Evolutionary conservation across 2,888 invertebrate genomes (phyloP).

Genomic region (Dicyrtoma fusca): DNA sequence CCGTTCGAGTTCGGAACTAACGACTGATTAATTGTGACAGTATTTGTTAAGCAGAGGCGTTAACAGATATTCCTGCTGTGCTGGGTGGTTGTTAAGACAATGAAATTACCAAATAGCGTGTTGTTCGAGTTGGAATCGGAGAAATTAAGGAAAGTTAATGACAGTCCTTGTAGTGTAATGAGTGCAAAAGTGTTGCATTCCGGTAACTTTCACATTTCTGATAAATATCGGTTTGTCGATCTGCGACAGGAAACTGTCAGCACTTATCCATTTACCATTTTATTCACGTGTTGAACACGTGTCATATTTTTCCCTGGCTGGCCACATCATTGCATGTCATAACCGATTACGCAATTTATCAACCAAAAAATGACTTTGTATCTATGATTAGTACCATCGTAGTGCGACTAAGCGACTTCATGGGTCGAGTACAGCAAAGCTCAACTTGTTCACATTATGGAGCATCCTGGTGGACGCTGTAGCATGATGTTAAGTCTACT

Average conservation of each 20-base stretch:
- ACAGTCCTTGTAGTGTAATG: background rate
- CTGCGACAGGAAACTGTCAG: no score
- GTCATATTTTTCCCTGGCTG: slow-evolving; percentile 1
- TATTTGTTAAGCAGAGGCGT: background rate
- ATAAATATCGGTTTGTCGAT: background rate
- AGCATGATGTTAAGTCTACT: background rate
- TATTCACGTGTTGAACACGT: slow-evolving; percentile 30
- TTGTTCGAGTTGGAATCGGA: background rate
- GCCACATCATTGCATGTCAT: slow-evolving; percentile 22
- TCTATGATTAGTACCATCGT: background rate
- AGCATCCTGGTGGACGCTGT: background rate
- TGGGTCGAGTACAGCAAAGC: background rate
- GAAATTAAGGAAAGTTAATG: background rate
- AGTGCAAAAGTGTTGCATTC: slow-evolving; percentile 10
- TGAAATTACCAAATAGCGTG: background rate
- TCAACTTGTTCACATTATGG: background rate
- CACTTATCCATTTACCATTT: slow-evolving; percentile 1
- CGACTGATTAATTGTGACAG: background rate
- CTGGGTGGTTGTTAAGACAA: background rate
- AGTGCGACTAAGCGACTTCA: background rate
- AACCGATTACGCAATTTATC: slow-evolving; percentile 12
- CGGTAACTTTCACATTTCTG: background rate
- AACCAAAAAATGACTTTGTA: slow-evolving; percentile 10
- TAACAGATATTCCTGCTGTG: background rate
- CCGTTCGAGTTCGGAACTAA: background rate